Conservation (phyloP, 37 sponge, comb jelly and placozoan species). For the Halichondria panicea region DNA sequence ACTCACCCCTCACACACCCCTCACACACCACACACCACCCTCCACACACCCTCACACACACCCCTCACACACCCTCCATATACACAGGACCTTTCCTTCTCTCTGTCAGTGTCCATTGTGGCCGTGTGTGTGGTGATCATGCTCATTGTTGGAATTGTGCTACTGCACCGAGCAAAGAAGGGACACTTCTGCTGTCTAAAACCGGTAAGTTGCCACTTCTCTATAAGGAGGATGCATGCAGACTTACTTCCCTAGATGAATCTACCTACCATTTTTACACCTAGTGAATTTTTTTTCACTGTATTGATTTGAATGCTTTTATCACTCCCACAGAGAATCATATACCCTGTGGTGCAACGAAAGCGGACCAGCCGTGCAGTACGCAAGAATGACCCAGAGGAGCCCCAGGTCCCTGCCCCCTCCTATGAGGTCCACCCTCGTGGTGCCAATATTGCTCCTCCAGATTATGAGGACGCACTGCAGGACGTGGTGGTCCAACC, state of each 20-base stretch:
- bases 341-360: too few relatives aligned
- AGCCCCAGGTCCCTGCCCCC: not conserved
- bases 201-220: constrained; percentile 18
- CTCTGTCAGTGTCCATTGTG: constrained; percentile 6
- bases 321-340: not conserved
- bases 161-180: constrained; percentile 19
- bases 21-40: too few relatives aligned
- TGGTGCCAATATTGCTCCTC: constrained; percentile 18
- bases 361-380: not conserved
- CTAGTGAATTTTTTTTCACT: not conserved
- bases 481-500: constrained; percentile 21
- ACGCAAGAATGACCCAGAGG: not conserved
- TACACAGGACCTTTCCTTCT: constrained; percentile 23
- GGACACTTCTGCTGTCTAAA: constrained; percentile 50
- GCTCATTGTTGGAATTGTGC: not conserved
- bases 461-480: constrained; percentile 31
- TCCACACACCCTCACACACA: constrained; percentile 74
- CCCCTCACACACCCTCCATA: not conserved
- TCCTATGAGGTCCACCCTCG: not conserved
- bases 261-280: too few relatives aligned
- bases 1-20: too few relatives aligned
- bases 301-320: too few relatives aligned
- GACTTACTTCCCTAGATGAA: not conserved
- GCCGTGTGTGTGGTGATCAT: constrained; percentile 7
- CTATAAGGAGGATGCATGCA: not conserved